Evolutionary conservation across 2,888 invertebrate species (phyloP).

Genomic region (Sarcophaga variegata): DNA sequence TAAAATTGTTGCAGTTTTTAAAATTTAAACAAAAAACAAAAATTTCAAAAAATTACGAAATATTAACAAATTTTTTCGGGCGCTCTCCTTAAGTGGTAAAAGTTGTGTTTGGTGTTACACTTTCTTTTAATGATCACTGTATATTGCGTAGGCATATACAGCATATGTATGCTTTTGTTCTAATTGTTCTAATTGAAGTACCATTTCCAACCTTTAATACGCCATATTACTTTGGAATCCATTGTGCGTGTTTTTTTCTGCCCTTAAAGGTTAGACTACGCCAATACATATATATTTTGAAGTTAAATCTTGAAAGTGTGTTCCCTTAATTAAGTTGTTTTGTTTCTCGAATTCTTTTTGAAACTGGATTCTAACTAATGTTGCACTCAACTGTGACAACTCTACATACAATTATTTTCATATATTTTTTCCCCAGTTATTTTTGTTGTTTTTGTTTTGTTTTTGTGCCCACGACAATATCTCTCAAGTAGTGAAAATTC

Average conservation of each 20-base stretch:
- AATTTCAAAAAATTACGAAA: too few species aligned
- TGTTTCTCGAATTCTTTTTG: not conserved
- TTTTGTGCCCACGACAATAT: not conserved
- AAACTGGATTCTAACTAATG: not conserved
- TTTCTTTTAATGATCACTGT: too few species aligned
- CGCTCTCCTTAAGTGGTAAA: too few species aligned
- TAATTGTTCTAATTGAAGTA: too few species aligned
- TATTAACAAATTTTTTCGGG: too few species aligned
- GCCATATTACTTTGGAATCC: not conserved
- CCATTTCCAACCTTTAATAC: not conserved
- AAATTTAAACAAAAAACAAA: too few species aligned
- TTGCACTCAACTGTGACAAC: constrained; percentile 29
- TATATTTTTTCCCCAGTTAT: not conserved
- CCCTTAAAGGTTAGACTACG: not conserved
- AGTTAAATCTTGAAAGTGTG: constrained; percentile 15
- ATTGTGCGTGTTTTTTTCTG: not conserved
- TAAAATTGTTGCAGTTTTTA: too few species aligned
- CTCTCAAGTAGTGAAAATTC: constrained; percentile 36
- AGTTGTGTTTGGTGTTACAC: too few species aligned
- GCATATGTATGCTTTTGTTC: too few species aligned
- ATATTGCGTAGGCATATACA: too few species aligned
- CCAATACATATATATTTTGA: not conserved
- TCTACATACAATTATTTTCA: constrained; percentile 31
- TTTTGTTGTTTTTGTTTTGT: not conserved
- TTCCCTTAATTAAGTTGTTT: constrained; percentile 41